Conservation (phyloP, 2,888 invertebrate genomes). For the Podabrus alpinus region DNA sequence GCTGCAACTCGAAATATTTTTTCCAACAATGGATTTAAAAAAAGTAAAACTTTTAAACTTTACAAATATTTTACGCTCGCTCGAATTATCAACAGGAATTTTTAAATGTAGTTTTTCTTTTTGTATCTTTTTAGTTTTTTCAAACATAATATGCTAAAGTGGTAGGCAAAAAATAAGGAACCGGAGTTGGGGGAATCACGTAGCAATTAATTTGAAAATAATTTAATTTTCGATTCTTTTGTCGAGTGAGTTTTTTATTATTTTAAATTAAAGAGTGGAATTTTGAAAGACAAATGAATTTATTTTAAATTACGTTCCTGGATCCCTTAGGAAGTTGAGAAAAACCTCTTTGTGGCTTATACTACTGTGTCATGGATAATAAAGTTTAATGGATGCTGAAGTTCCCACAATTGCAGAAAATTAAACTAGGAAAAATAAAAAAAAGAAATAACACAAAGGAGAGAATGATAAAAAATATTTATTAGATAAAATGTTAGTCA, state of each 20-base stretch:
- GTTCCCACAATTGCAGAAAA: neutral
- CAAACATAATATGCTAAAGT: neutral
- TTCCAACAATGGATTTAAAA: neutral
- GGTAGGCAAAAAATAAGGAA: neutral
- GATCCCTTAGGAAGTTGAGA: neutral
- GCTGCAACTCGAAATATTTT: neutral
- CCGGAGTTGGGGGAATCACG: neutral
- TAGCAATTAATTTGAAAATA: neutral
- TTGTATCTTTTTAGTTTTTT: neutral
- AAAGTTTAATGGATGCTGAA: neutral
- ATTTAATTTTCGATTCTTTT: neutral
- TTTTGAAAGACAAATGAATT: neutral
- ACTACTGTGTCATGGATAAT: neutral
- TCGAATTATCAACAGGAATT: neutral
- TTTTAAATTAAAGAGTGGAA: neutral
- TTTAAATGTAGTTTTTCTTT: neutral
- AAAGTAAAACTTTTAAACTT: neutral
- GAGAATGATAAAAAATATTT: slow-evolving; percentile 53
- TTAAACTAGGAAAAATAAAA: neutral
- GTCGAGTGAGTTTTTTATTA: neutral
- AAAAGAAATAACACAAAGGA: slow-evolving; percentile 6
- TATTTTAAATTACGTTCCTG: neutral
- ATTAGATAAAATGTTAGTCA: slow-evolving; percentile 53
- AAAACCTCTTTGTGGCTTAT: neutral
- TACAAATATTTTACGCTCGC: neutral